A percentile compares a stretch with the other conserved stretches of the same genome.
Evolutionary conservation across 2,888 invertebrate genomes (phyloP).

Genomic region (Epirrhoe alternata): DNA sequence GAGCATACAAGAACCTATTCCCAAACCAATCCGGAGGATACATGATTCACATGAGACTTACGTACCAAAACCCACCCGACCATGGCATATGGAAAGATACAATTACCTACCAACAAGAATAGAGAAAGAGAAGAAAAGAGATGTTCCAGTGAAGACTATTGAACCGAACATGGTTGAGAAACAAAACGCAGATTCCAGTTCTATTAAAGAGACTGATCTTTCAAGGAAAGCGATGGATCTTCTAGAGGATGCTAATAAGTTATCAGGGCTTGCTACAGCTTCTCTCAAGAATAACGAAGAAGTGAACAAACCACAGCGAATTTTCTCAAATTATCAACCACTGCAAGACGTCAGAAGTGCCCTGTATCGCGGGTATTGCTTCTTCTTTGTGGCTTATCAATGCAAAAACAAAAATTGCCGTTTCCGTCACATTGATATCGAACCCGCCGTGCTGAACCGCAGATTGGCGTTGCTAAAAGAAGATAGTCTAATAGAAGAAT

Average conservation of each 20-base stretch:
- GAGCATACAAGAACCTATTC: constrained; percentile 7
- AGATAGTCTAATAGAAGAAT: constrained; percentile 61
- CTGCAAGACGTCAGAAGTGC: constrained; percentile 41
- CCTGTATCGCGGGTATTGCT: constrained; percentile 61
- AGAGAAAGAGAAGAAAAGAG: neutral
- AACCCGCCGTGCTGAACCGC: constrained; percentile 32
- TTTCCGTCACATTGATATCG: constrained; percentile 53
- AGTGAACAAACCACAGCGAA: neutral
- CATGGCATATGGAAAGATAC: constrained; percentile 11
- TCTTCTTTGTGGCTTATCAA: constrained; percentile 54
- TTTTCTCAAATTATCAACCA: constrained; percentile 21
- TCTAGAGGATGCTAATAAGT: neutral
- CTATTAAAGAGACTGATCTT: constrained; percentile 4
- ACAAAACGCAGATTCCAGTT: constrained; percentile 39
- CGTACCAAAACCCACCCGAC: constrained; percentile 8
- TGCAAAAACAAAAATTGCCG: constrained; percentile 59
- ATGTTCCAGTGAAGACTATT: constrained; percentile 1
- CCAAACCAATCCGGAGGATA: neutral
- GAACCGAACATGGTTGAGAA: constrained; percentile 16
- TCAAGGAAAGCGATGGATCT: constrained; percentile 4
- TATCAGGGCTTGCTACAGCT: neutral
- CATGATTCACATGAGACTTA: constrained; percentile 6
- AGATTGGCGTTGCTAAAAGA: constrained; percentile 48
- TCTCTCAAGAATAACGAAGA: neutral
- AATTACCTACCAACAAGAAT: constrained; percentile 26